phyloP scores from a whole-genome alignment of 2,113 vertebrate genomes.

The zebrafish (Danio rerio) region DNA sequence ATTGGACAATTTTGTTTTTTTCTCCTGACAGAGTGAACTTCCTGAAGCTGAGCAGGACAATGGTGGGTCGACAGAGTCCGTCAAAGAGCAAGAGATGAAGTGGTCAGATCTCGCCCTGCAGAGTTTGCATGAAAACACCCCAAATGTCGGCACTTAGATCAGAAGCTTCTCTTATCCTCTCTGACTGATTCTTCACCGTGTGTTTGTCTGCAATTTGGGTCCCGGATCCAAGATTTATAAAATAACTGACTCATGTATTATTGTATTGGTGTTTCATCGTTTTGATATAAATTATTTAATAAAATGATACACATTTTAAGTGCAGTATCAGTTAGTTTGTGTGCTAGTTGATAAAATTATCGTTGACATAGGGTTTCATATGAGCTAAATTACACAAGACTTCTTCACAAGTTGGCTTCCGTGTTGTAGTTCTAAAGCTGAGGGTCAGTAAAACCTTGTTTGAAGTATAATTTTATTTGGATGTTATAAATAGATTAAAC shows the following conservation, averaged over 20 bases:
- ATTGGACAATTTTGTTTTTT: too few species aligned
- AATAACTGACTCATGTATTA: neutral
- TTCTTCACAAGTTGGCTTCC: too few species aligned
- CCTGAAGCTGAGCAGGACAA: constrained; percentile 98
- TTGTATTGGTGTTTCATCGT: neutral
- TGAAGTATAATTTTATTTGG: too few species aligned
- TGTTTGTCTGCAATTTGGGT: too few species aligned
- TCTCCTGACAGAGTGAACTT: constrained; percentile 85
- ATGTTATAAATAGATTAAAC: too few species aligned
- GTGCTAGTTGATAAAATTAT: neutral
- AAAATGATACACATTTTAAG: neutral
- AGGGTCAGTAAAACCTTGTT: too few species aligned
- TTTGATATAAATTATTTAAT: neutral
- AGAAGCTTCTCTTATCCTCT: neutral
- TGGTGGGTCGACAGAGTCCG: constrained; percentile 93
- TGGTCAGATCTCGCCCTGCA: constrained; percentile 96
- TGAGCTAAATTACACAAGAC: too few species aligned
- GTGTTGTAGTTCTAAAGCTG: too few species aligned
- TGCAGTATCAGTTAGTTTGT: neutral
- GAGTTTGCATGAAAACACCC: constrained; percentile 93
- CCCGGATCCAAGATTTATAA: neutral
- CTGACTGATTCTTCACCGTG: neutral
- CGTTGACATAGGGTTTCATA: too few species aligned
- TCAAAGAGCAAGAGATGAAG: constrained; percentile 99
- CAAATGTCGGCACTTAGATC: constrained; percentile 78